These are phyloP conservation scores for Ellobium chinense DNA, from an alignment of 2,888 invertebrate genomes.

Conservation along the genomic window DNA sequence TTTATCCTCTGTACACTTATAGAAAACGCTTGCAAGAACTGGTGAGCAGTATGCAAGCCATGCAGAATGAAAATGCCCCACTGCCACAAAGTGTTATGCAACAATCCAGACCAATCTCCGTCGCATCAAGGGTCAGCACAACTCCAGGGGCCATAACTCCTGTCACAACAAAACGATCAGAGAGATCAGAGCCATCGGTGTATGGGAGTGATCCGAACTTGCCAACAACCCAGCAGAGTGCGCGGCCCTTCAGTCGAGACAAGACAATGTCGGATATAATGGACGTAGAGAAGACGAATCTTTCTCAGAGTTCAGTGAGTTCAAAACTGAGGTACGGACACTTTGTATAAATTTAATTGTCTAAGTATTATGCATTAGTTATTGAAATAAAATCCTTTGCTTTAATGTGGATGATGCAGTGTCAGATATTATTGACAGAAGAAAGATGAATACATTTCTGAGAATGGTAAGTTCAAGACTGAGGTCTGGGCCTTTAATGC, in stretches of 20 bases:
- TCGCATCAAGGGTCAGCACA: constrained; percentile 28
- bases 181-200: neutral
- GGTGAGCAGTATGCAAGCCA: constrained; percentile 63
- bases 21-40: constrained; percentile 70
- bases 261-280: neutral
- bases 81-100: constrained; percentile 57
- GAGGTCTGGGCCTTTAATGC: too few species aligned
- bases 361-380: too few species aligned
- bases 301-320: neutral
- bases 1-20: neutral
- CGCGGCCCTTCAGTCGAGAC: constrained; percentile 1
- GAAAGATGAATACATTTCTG: too few species aligned
- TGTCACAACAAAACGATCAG: constrained; percentile 34
- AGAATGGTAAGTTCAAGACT: too few species aligned
- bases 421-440: too few species aligned
- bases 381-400: too few species aligned
- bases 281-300: neutral
- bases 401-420: too few species aligned
- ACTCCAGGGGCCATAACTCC: constrained; percentile 19
- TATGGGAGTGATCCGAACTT: neutral
- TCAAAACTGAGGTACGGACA: neutral
- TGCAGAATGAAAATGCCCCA: constrained; percentile 61
- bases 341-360: too few species aligned
- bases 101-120: constrained; percentile 53
- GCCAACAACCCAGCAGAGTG: neutral